Base-by-base conservation (phyloP, 2,797 vertebrate genomes). In the Argentina silus region DNA sequence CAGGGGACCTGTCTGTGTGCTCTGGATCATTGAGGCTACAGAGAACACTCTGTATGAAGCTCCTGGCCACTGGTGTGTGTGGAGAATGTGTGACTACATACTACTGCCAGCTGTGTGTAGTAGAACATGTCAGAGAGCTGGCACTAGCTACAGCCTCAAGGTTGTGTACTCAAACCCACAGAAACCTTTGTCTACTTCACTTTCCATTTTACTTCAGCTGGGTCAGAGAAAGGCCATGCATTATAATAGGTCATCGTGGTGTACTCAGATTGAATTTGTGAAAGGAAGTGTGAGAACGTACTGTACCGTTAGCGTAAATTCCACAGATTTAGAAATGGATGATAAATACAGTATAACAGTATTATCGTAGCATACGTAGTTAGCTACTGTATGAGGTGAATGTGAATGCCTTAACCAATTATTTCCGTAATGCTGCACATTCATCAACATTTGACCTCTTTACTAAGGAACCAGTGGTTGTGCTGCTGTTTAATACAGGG, bases 61-160 rank as follows among this genome's bases (percentile, higher is more conserved):
- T 73, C 67, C 53, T 9, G 42, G 72, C 69, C 65, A 17, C 50
- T 68, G 7, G 47, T 59, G 14, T 17, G 19, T 4, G 47, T 9
- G 47, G 63, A 66, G 60, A 44, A 50, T 53, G 36, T 17, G 3
- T 77, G 79, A 83, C 69, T 80, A 45, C 55, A 8, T 62, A 12
- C 60, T 63, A 68, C 78, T 61, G 53, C 15, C 57, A 51, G 56
- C 55, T 48, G 50, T 8, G 59, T 70, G 55, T 73, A 78, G 71
- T 65, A 2, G 36, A 74, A 74, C 23, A 43, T 66, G 56, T 21
- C 60, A 36, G 36, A 62, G 4, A 50, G 11, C 7, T 14, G 60
- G 27, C 23, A 23, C 12, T 43, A 15, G 66, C 23, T 55, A 21
- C 3, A 15, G 47, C 21, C 67, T 36, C 43, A 27, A 12, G 63